These are phyloP conservation scores for Manacus vitellinus DNA, from an alignment of 2,113 vertebrate genomes.

Conservation along the genomic window DNA sequence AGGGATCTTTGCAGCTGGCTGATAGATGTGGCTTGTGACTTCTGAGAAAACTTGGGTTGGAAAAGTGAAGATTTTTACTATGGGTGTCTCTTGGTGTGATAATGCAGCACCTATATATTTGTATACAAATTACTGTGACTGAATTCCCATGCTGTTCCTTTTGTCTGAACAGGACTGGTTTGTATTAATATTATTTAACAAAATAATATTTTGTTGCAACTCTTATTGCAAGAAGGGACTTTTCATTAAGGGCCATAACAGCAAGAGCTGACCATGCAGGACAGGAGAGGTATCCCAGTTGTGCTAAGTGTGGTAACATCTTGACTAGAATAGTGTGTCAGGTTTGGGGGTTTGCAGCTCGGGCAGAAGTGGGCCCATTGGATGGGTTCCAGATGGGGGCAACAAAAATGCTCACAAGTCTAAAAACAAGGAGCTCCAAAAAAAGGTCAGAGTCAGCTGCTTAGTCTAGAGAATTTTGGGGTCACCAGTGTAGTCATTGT, in stretches of 20 bases:
- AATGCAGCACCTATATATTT: neutral
- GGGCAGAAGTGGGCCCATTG: neutral
- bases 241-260: neutral
- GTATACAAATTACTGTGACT: neutral
- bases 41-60: neutral
- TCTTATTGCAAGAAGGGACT: neutral
- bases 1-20: neutral
- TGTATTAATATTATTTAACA: neutral
- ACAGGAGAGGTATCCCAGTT: neutral
- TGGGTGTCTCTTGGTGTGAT: neutral
- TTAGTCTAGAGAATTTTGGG: neutral
- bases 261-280: neutral
- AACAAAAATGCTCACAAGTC: neutral
- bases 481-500: neutral
- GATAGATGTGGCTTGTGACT: neutral
- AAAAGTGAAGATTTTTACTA: neutral
- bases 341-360: neutral
- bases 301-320: accelerated
- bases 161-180: neutral
- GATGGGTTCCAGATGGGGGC: neutral
- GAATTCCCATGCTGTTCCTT: neutral
- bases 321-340: neutral
- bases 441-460: neutral
- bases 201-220: neutral
- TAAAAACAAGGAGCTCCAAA: neutral